Evolutionary conservation across 2,797 vertebrate species (phyloP).

Genomic region (Scleropages formosus): DNA sequence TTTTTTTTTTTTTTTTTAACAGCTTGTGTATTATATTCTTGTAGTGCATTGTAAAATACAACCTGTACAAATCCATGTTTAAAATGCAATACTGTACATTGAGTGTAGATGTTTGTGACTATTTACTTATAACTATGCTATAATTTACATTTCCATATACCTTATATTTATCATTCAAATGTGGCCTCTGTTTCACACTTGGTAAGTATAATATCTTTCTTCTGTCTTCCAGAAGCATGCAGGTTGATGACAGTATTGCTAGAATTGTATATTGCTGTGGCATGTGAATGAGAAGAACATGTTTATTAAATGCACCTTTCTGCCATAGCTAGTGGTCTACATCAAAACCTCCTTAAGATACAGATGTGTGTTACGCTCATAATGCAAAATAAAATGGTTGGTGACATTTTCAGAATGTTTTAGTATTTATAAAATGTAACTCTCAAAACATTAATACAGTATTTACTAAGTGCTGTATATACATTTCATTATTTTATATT

Average conservation of each 20-base stretch:
- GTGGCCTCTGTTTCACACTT: slow-evolving; percentile 51
- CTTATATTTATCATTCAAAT: slow-evolving; percentile 66
- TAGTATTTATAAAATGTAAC: slow-evolving; percentile 42
- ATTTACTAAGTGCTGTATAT: too few species aligned
- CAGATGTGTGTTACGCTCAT: slow-evolving; percentile 27
- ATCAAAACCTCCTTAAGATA: slow-evolving; percentile 29
- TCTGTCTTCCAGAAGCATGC: slow-evolving; percentile 63
- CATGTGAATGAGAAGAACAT: slow-evolving; percentile 27
- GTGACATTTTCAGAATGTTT: slow-evolving; percentile 29
- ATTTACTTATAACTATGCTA: slow-evolving; percentile 81
- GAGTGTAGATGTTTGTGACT: slow-evolving; percentile 83
- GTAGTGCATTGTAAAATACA: slow-evolving; percentile 80
- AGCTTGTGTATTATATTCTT: slow-evolving; percentile 51
- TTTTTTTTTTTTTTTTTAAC: slow-evolving; percentile 37
- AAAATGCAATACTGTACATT: slow-evolving; percentile 92
- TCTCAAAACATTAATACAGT: slow-evolving; percentile 50
- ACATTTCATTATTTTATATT: too few species aligned
- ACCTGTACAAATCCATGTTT: slow-evolving; percentile 83
- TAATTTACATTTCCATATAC: slow-evolving; percentile 63
- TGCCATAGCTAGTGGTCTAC: slow-evolving; percentile 40
- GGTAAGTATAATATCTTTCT: slow-evolving; percentile 44
- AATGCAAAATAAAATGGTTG: slow-evolving; percentile 29
- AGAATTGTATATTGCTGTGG: slow-evolving; percentile 41
- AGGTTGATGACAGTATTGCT: slow-evolving; percentile 36
- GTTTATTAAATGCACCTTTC: slow-evolving; percentile 28